Conservation (phyloP, 2,113 vertebrate genomes). For the Spheniscus mendiculus region DNA sequence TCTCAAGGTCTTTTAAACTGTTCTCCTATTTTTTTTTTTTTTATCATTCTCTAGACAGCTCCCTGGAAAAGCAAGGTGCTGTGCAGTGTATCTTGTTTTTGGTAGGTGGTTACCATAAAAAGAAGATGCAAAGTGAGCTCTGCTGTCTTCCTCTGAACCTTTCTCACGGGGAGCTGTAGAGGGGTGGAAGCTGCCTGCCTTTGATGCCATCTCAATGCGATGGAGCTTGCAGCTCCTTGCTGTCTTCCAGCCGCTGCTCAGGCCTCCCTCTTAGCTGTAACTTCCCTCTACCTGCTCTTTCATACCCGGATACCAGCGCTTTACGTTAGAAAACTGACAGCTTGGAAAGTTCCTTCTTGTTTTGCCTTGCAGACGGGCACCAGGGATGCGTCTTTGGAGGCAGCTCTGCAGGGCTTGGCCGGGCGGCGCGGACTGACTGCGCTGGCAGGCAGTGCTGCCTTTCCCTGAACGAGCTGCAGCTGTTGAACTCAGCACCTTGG, state of each 20-base stretch:
- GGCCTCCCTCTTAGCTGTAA: no score
- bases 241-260: neutral
- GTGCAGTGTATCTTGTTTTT: neutral
- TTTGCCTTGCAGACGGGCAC: neutral
- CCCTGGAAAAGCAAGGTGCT: neutral
- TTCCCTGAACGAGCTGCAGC: neutral
- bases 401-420: neutral
- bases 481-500: neutral
- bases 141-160: neutral
- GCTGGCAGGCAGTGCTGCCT: neutral
- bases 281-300: neutral
- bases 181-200: neutral
- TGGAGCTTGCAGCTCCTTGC: neutral
- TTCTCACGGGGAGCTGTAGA: fast-evolving
- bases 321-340: neutral
- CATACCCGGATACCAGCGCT: no score
- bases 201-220: neutral
- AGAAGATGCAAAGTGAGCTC: neutral
- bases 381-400: neutral
- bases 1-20: neutral
- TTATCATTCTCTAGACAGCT: neutral
- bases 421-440: neutral
- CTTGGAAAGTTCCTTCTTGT: neutral
- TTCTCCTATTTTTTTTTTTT: neutral
- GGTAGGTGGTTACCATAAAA: neutral